These are phyloP conservation scores for Hyla sarda DNA, from an alignment of 2,113 vertebrate genomes.

Conservation along the genomic window DNA sequence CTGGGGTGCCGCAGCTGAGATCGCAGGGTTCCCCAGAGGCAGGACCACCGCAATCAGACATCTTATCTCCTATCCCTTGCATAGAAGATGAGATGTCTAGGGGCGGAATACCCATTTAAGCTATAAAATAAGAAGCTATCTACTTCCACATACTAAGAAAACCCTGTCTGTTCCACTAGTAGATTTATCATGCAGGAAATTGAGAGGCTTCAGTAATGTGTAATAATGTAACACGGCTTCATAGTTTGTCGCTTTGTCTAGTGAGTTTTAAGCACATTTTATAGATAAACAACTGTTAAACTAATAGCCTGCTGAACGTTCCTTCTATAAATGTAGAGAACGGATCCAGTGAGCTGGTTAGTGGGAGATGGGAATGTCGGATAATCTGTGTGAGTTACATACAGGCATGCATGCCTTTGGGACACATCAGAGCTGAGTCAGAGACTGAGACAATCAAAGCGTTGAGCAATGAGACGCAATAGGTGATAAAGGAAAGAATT, in stretches of 20 bases:
- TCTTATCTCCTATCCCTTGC: no score
- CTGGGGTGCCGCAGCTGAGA: no score
- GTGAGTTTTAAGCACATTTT: conserved; percentile 40
- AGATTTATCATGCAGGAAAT: neutral
- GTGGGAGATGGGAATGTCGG: conserved; percentile 38
- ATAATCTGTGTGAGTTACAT: conserved; percentile 53
- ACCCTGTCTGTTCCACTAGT: neutral
- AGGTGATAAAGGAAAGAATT: conserved; percentile 57
- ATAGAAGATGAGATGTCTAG: no score
- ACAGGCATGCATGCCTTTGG: conserved; percentile 41
- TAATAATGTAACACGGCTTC: neutral
- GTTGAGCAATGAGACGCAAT: conserved; percentile 54
- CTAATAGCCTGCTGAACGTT: conserved; percentile 14
- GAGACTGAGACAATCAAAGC: conserved; percentile 50
- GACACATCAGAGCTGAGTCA: conserved; percentile 57
- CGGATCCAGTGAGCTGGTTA: conserved; percentile 12
- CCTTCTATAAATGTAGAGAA: conserved; percentile 15
- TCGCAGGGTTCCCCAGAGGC: no score
- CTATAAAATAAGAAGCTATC: no score
- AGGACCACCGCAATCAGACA: no score
- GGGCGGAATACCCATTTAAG: no score
- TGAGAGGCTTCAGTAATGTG: neutral
- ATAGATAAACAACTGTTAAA: conserved; percentile 26
- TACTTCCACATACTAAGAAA: neutral
- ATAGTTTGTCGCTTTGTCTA: neutral